Conservation (phyloP, 2,888 invertebrate species). For the Tinea pellionella region DNA sequence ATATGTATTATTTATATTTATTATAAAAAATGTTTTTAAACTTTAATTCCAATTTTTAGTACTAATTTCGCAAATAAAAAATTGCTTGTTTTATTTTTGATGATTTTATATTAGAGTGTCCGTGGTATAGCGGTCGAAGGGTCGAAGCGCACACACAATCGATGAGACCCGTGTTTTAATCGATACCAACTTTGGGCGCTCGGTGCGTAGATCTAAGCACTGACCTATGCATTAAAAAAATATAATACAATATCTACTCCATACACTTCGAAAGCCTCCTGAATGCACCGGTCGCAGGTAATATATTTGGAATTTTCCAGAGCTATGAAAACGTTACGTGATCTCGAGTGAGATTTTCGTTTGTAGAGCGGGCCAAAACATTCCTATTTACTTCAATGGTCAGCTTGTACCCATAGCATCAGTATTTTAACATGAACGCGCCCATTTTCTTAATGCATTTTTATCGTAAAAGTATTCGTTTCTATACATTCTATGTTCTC, state of each 20-base stretch:
- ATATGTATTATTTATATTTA: no score
- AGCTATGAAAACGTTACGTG: conserved; percentile 55
- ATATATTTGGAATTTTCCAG: conserved; percentile 48
- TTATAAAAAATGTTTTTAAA: no score
- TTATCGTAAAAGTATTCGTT: not conserved
- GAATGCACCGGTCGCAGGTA: conserved; percentile 36
- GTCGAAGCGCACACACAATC: no score
- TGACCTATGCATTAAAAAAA: not conserved
- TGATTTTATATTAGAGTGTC: no score
- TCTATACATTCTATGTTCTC: not conserved
- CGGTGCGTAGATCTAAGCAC: no score
- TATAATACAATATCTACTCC: not conserved
- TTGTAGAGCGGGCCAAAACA: conserved; percentile 32
- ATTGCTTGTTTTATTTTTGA: no score
- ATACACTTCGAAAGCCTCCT: not conserved
- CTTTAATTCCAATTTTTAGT: no score
- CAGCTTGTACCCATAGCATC: conserved; percentile 16
- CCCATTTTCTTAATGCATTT: conserved; percentile 5
- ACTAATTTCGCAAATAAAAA: no score
- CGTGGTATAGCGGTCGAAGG: no score
- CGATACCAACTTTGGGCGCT: no score
- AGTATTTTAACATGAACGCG: not conserved
- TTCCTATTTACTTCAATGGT: conserved; percentile 30
- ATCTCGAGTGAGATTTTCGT: conserved; percentile 34
- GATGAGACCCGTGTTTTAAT: no score